Percentiles rank a stretch among this genome's conserved stretches.
phyloP scores from a whole-genome alignment of 2,113 vertebrate genomes.

The Talpa occidentalis region DNA sequence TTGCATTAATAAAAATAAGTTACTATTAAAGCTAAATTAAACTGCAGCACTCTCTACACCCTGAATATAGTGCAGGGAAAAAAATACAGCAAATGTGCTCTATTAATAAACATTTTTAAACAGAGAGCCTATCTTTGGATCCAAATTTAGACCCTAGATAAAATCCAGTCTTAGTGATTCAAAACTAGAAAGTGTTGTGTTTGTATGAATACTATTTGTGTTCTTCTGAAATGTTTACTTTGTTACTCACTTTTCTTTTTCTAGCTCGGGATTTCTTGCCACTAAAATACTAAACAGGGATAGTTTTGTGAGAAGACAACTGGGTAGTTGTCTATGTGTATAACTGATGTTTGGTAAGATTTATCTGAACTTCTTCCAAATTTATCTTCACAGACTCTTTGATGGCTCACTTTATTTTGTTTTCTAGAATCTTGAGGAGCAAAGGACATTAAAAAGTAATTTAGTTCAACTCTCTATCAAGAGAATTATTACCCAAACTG shows the following conservation, averaged over 20 bases:
- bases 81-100: background rate
- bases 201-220: background rate
- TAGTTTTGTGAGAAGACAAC: background rate
- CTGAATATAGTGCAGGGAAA: background rate
- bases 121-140: background rate
- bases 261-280: background rate
- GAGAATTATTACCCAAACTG: background rate
- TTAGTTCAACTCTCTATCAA: background rate
- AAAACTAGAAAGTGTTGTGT: background rate
- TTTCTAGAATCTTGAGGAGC: background rate
- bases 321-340: background rate
- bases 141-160: background rate
- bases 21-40: background rate
- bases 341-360: background rate
- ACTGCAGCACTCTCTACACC: background rate
- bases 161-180: background rate
- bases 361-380: background rate
- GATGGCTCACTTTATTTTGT: background rate
- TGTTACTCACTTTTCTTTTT: background rate
- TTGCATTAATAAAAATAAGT: background rate
- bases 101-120: background rate
- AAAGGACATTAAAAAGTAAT: background rate
- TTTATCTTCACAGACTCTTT: background rate
- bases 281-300: background rate
- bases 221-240: background rate